Base-by-base conservation (phyloP, 2,888 invertebrate genomes). In the Himalopsyche tibetana region DNA sequence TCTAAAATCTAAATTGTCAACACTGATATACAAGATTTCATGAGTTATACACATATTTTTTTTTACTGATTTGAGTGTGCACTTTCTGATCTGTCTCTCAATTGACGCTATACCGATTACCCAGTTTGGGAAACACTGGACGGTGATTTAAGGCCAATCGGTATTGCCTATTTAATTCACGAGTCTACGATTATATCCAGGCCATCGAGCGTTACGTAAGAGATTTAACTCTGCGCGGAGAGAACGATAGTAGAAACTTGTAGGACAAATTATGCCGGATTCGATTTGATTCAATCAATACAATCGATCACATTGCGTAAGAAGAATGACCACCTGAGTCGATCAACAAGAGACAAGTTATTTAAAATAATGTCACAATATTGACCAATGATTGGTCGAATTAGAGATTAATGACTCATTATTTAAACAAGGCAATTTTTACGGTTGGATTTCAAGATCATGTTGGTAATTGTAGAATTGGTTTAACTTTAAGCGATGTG, bases 321-420 rank as follows among this genome's bases (percentile, higher is more conserved):
- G 63, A 63, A 19, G 63, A 63, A 19, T 63, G 19, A 63, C 63
- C 63, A 63, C 63, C 63, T 28, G 63, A 63, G 63, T 63, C 19
- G n/a, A 63, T 63, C 28, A 19, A 9, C 8, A 63, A 19, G 5
- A n/a, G 1, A 63, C 63, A 19, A 63, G 63, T 19, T 63, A 19
- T 19, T 63, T 19, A 63, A 8, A 63, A 63, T 63, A 8, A 63
- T 63, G 63, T 63, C 63, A 19, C 28, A 63, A 63, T 63, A 11
- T 56, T n/a, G 56, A 19, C 19, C 56, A n/a, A 0, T 19, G n/a
- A 56, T 45, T 51, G 51, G 51, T 51, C 51, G 51, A 51, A 51
- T 51, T 15, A 15, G 51, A 51, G 15, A 51, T 45, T 45, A 9
- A 51, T 12, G 2, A 51, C 3, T 51, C 51, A 51, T 15, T 51